These are phyloP conservation scores for Euleptes europaea DNA, from an alignment of 2,113 vertebrate genomes.

Conservation along the genomic window DNA sequence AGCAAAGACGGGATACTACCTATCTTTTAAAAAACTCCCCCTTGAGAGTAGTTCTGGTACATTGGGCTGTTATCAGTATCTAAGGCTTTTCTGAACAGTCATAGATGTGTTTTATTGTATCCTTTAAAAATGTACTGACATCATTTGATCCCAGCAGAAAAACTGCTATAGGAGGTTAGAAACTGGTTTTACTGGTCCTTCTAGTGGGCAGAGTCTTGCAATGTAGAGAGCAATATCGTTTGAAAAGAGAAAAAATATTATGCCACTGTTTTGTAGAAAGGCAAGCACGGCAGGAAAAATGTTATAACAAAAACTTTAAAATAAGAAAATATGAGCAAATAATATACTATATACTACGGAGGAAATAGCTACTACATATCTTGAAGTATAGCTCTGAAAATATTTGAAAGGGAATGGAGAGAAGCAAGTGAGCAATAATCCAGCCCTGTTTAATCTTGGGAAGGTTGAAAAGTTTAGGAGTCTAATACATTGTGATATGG, in stretches of 20 bases:
- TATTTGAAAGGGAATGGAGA: not conserved
- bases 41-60: rapidly evolving
- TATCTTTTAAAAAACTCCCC: not conserved
- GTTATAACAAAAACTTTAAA: not conserved
- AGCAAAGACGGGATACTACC: not conserved
- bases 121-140: too few species aligned
- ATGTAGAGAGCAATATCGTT: not conserved
- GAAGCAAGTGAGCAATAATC: not conserved
- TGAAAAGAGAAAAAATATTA: not conserved
- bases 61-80: not conserved
- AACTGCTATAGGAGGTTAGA: not conserved
- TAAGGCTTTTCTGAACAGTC: too few species aligned
- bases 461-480: not conserved
- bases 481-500: not conserved
- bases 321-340: not conserved
- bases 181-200: not conserved
- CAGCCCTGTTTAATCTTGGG: not conserved
- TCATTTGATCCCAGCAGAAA: not conserved
- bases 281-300: not conserved
- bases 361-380: not conserved
- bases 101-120: too few species aligned
- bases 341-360: not conserved
- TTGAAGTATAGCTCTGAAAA: rapidly evolving
- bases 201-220: not conserved
- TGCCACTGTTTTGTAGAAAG: not conserved